A percentile compares a stretch with the other conserved stretches of the same genome.
phyloP scores from a whole-genome alignment of 2,113 vertebrate species.

The Seriola aureovittata region DNA sequence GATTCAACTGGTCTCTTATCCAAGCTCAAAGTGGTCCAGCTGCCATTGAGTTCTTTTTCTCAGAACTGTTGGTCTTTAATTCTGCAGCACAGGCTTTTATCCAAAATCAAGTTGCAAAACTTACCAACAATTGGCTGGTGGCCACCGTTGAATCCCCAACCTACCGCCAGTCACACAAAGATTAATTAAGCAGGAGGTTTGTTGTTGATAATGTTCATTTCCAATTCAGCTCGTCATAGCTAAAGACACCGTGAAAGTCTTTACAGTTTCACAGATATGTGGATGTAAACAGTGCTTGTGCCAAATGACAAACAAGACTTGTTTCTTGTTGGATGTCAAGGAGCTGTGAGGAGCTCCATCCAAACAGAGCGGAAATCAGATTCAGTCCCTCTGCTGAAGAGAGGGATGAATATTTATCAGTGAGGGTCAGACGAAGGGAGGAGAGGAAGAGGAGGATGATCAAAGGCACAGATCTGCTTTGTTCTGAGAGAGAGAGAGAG shows the following conservation, averaged over 20 bases:
- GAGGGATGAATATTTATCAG: conserved; percentile 77
- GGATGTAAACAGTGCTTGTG: conserved; percentile 44
- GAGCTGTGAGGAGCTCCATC: conserved; percentile 41
- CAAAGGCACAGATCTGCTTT: conserved; percentile 71
- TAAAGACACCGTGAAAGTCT: conserved; percentile 2
- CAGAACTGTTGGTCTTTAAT: not conserved
- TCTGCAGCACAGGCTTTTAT: not conserved
- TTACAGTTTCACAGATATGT: conserved; percentile 48
- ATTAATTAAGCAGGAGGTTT: conserved; percentile 49
- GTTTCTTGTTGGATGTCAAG: conserved; percentile 18
- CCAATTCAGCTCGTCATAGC: conserved; percentile 4
- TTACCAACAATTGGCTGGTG: conserved; percentile 8
- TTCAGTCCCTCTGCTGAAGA: conserved; percentile 57
- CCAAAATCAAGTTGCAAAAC: conserved; percentile 25
- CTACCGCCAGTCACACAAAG: not conserved
- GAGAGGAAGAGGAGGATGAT: conserved; percentile 68
- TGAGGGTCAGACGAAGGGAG: conserved; percentile 57
- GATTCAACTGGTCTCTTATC: not conserved
- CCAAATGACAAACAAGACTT: conserved; percentile 47
- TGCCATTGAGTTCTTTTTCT: not conserved
- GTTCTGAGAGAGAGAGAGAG: conserved; percentile 52
- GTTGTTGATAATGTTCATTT: conserved; percentile 16
- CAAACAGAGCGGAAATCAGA: conserved; percentile 62
- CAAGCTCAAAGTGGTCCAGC: not conserved
- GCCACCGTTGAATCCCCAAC: conserved; percentile 16